phyloP scores from a whole-genome alignment of 2,888 invertebrate species.

The Mongoloraphidia duomilia region DNA sequence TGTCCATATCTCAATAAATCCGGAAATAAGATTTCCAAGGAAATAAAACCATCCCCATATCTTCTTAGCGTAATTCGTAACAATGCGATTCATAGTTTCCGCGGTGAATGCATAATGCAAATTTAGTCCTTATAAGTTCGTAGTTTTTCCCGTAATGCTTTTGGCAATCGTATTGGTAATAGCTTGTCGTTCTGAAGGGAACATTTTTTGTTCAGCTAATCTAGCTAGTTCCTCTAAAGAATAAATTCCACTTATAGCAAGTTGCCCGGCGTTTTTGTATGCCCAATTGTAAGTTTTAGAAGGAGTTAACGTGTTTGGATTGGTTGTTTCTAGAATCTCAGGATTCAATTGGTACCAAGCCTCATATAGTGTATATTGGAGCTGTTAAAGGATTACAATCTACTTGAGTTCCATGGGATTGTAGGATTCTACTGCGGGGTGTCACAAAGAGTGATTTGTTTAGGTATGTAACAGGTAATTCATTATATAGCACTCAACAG shows the following conservation, averaged over 20 bases:
- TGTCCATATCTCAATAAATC: no score
- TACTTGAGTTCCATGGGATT: background rate
- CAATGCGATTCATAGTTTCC: no score
- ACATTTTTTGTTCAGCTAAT: background rate
- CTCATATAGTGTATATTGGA: background rate
- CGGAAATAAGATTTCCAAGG: no score
- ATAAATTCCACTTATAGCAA: background rate
- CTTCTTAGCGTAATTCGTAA: no score
- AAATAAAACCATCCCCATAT: no score
- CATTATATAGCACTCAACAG: background rate
- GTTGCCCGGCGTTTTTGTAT: background rate
- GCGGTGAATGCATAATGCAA: no score
- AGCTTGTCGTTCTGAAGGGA: no score
- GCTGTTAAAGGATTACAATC: background rate
- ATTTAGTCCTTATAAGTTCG: no score
- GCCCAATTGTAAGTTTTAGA: background rate
- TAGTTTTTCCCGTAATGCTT: no score
- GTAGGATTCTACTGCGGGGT: background rate
- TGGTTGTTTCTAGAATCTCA: background rate
- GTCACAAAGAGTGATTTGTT: background rate
- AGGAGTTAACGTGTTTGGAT: background rate
- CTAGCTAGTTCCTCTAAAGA: background rate
- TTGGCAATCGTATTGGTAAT: no score
- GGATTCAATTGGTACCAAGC: background rate
- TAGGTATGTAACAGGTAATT: background rate